These are phyloP conservation scores for Pristionchus mayeri DNA, from an alignment of 2,888 invertebrate genomes.

Conservation along the genomic window DNA sequence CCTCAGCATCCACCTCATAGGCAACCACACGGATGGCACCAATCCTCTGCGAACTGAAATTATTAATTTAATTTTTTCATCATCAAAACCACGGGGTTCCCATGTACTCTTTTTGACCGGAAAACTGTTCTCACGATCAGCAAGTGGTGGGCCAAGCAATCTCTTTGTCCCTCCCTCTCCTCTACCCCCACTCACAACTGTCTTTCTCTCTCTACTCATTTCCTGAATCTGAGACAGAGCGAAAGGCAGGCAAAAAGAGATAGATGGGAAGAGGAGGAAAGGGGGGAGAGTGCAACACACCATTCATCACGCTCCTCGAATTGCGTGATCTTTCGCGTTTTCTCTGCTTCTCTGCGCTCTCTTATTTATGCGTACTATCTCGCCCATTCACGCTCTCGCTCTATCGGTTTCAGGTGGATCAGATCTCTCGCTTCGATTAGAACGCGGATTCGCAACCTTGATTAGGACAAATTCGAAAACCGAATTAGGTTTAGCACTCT, in stretches of 20 bases:
- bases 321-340: neutral
- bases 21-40: constrained; percentile 35
- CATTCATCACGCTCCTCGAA: neutral
- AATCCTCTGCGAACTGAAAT: constrained; percentile 5
- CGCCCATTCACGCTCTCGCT: neutral
- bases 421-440: neutral
- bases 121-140: constrained; percentile 4
- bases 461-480: neutral
- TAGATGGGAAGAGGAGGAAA: neutral
- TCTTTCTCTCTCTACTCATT: constrained; percentile 23
- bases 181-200: neutral
- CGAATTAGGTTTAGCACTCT: neutral
- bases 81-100: neutral
- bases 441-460: neutral
- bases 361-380: neutral
- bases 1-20: constrained; percentile 1
- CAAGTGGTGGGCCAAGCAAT: no score
- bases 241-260: constrained; percentile 17
- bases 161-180: neutral
- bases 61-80: neutral
- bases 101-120: neutral
- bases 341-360: neutral
- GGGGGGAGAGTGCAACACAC: constrained; percentile 10
- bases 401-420: neutral
- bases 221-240: constrained; percentile 15